These are phyloP conservation scores for Beris chalybata DNA, from an alignment of 2,888 invertebrate species.

Conservation along the genomic window DNA sequence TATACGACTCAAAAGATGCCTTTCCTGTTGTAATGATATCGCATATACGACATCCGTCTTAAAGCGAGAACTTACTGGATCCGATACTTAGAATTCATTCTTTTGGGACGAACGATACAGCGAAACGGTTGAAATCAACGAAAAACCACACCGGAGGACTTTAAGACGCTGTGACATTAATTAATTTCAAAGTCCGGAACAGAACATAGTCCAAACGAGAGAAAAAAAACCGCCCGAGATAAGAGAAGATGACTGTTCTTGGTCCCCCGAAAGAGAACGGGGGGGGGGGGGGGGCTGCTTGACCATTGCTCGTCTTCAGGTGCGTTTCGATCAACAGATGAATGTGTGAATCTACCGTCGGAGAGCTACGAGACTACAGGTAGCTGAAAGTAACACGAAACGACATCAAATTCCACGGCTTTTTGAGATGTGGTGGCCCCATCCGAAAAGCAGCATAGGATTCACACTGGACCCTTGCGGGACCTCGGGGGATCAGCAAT, in stretches of 20 bases:
- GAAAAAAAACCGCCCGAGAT: neutral
- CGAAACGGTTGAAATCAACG: neutral
- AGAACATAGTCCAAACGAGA: constrained; percentile 11
- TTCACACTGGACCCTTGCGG: constrained; percentile 19
- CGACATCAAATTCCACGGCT: constrained; percentile 40
- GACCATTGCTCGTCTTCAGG: neutral
- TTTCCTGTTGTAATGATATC: constrained; percentile 22
- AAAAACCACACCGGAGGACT: constrained; percentile 16
- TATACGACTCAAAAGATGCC: constrained; percentile 1
- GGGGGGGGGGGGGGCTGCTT: neutral
- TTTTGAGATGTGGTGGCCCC: constrained; percentile 3
- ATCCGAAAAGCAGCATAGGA: constrained; percentile 9
- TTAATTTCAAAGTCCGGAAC: constrained; percentile 26
- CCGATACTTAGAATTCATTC: constrained; percentile 23
- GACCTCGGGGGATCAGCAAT: constrained; percentile 3
- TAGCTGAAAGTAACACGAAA: constrained; percentile 39
- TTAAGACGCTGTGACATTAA: constrained; percentile 29
- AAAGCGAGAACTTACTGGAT: neutral
- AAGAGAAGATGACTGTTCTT: no score
- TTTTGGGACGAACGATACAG: neutral
- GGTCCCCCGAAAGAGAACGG: neutral
- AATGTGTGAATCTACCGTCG: constrained; percentile 28
- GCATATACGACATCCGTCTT: constrained; percentile 23
- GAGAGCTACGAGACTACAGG: constrained; percentile 27
- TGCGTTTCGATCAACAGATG: constrained; percentile 4